These are phyloP conservation scores for Nasonia vitripennis DNA, from an alignment of 1,140 invertebrate genomes.

Conservation along the genomic window DNA sequence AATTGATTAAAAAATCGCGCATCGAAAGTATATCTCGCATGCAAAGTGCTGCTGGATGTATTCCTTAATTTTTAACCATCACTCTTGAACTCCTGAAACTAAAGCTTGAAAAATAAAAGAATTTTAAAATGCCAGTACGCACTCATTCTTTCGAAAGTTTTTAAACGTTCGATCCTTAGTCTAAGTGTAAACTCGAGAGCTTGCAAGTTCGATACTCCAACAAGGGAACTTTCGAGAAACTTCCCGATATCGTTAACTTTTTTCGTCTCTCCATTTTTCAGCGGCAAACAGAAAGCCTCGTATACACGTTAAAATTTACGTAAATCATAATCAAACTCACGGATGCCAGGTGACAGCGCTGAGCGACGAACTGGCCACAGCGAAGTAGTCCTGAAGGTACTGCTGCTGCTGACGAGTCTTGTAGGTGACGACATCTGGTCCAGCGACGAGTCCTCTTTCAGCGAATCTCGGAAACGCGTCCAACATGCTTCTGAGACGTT, in stretches of 20 bases:
- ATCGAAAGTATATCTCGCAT: too few relatives aligned
- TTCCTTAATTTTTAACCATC: not conserved
- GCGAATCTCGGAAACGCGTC: conserved; percentile 75
- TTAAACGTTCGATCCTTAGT: too few relatives aligned
- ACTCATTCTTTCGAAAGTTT: too few relatives aligned
- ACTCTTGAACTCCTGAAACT: not conserved
- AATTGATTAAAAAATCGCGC: too few relatives aligned
- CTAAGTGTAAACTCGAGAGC: too few relatives aligned
- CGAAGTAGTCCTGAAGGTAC: conserved; percentile 77
- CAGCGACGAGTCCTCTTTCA: conserved; percentile 65
- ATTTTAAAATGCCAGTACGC: not conserved
- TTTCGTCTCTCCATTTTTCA: too few relatives aligned
- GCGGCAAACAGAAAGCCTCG: too few relatives aligned
- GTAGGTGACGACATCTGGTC: conserved; percentile 70
- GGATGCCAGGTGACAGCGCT: conserved; percentile 79
- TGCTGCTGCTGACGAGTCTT: conserved; percentile 70
- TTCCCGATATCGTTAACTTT: too few relatives aligned
- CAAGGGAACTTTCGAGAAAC: too few relatives aligned
- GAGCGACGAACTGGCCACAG: conserved; percentile 73
- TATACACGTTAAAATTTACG: not conserved
- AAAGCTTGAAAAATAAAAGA: not conserved
- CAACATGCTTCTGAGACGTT: conserved; percentile 76
- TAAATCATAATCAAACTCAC: conserved; percentile 71
- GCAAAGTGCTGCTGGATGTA: too few relatives aligned
- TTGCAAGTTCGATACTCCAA: too few relatives aligned